These are phyloP conservation scores for Scaptomyza montana DNA, from an alignment of 1,140 invertebrate species.

Conservation along the genomic window DNA sequence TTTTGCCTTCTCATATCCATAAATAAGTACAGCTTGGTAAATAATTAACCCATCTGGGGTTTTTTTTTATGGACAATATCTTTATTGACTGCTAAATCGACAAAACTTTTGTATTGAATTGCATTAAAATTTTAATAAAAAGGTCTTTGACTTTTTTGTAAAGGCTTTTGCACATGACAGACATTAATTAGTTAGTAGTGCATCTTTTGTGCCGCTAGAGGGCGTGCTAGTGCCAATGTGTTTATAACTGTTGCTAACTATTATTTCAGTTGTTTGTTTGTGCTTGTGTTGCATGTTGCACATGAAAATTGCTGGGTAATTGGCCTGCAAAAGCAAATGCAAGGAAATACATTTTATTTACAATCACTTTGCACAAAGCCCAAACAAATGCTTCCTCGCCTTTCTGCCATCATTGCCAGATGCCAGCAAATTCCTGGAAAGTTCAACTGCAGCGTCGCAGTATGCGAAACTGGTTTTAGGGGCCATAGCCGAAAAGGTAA, in stretches of 20 bases:
- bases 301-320: constrained; percentile 26
- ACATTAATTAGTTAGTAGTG: constrained; percentile 29
- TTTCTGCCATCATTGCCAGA: constrained; percentile 29
- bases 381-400: constrained; percentile 12
- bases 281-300: constrained; percentile 37
- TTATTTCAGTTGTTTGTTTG: constrained; percentile 25
- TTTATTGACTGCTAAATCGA: constrained; percentile 24
- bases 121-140: not conserved
- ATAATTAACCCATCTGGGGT: constrained; percentile 21
- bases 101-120: not conserved
- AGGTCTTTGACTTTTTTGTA: constrained; percentile 44
- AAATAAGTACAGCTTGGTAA: constrained; percentile 39
- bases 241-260: constrained; percentile 8
- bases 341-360: constrained; percentile 61
- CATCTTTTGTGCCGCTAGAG: constrained; percentile 23
- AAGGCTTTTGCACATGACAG: constrained; percentile 19
- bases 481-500: constrained; percentile 43
- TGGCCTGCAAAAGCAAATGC: constrained; percentile 19
- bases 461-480: constrained; percentile 62
- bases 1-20: constrained; percentile 32
- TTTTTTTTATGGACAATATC: constrained; percentile 43
- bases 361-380: constrained; percentile 37
- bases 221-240: constrained; percentile 8
- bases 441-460: constrained; percentile 64
- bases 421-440: constrained; percentile 67